phyloP scores from a whole-genome alignment of 1,140 invertebrate genomes.

The Maniola jurtina region DNA sequence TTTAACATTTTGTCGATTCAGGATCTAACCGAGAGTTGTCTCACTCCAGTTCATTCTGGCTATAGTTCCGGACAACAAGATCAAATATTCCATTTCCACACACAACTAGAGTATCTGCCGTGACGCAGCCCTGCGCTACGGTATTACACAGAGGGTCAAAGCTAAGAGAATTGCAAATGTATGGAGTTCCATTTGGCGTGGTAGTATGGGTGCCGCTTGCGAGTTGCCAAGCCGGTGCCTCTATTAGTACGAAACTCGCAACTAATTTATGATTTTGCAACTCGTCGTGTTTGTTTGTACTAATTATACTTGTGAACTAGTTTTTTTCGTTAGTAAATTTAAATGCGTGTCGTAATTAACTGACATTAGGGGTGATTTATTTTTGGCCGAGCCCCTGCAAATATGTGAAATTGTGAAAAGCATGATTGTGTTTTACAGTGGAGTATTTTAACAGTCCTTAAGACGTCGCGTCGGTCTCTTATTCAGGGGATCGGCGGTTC shows the following conservation, averaged over 20 bases:
- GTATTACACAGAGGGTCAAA: slow-evolving; percentile 10
- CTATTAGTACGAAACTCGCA: slow-evolving; percentile 5
- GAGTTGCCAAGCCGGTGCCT: slow-evolving; percentile 6
- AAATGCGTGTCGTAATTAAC: background rate
- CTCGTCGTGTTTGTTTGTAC: background rate
- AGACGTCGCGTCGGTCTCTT: too few relatives aligned
- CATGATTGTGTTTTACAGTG: too few relatives aligned
- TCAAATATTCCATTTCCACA: slow-evolving; percentile 5
- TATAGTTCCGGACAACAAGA: background rate
- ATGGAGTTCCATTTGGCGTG: slow-evolving; percentile 12
- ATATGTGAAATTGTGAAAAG: too few relatives aligned
- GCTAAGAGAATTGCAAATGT: slow-evolving; percentile 17
- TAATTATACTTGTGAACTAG: background rate
- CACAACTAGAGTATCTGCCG: background rate
- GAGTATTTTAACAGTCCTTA: too few relatives aligned
- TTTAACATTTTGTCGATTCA: too few relatives aligned
- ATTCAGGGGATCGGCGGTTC: too few relatives aligned
- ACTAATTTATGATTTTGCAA: slow-evolving; percentile 4
- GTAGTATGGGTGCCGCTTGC: slow-evolving; percentile 1
- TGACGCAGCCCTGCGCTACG: background rate
- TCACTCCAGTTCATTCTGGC: too few relatives aligned
- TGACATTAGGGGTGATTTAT: too few relatives aligned
- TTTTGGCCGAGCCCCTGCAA: too few relatives aligned
- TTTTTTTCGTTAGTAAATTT: background rate
- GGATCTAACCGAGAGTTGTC: too few relatives aligned